Conservation (phyloP, 30 jellyfish, hydroid and myxozoan genomes). For the Pseudorhiza aurosa region DNA sequence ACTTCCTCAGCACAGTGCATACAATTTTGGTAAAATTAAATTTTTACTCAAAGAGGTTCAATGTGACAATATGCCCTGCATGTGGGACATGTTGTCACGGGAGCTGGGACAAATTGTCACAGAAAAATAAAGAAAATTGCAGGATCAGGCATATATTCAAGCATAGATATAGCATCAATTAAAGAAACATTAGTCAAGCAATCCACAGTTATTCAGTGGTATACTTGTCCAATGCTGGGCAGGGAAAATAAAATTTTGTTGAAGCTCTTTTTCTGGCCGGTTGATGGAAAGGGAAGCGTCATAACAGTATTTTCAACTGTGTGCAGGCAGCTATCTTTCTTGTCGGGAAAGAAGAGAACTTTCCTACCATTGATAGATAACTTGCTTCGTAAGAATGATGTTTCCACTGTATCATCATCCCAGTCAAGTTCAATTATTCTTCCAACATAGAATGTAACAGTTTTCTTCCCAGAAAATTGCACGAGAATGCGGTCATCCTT, state of each 20-base stretch:
- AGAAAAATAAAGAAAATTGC: too few species aligned
- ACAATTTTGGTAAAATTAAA: too few species aligned
- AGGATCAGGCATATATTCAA: too few species aligned
- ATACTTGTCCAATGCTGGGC: slow-evolving; percentile 17
- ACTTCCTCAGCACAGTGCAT: too few species aligned
- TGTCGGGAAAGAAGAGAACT: slow-evolving; percentile 33
- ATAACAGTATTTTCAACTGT: slow-evolving; percentile 24
- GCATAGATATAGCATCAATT: too few species aligned
- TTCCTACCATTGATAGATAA: slow-evolving; percentile 26
- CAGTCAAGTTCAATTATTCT: slow-evolving; percentile 16
- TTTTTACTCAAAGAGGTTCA: too few species aligned
- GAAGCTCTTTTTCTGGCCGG: slow-evolving; percentile 42
- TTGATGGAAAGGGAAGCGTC: slow-evolving; percentile 57
- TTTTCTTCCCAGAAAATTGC: slow-evolving; percentile 42
- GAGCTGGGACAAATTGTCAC: too few species aligned
- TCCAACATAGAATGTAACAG: slow-evolving; percentile 28
- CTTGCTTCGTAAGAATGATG: slow-evolving; percentile 62
- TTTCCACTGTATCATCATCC: slow-evolving; percentile 46
- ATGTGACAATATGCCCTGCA: too few species aligned
- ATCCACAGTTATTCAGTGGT: too few species aligned
- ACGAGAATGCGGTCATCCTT: slow-evolving; percentile 42
- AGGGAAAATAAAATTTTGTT: not conserved
- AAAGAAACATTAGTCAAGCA: too few species aligned
- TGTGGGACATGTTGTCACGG: too few species aligned
- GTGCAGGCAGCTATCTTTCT: slow-evolving; percentile 41